A percentile compares a stretch with the other conserved stretches of the same genome.
These are phyloP conservation scores for Gadopsis marmoratus DNA, from an alignment of 2,797 vertebrate genomes.

Conservation along the genomic window DNA sequence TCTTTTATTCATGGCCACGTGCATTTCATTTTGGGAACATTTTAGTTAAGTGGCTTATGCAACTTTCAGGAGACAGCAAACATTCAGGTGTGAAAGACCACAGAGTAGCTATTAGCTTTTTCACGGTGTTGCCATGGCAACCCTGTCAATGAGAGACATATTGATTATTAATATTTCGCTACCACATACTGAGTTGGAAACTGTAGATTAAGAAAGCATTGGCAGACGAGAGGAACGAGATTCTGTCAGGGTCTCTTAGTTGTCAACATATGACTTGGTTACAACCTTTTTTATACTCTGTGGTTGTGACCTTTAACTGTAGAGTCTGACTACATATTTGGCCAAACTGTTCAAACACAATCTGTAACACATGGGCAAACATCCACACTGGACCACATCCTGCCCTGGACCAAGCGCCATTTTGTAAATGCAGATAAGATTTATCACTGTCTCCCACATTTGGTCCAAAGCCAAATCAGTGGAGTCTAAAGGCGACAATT, in stretches of 20 bases:
- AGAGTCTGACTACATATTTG: constrained; percentile 48
- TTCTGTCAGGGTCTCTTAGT: background rate
- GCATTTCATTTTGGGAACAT: constrained; percentile 53
- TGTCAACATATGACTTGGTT: background rate
- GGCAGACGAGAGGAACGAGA: background rate
- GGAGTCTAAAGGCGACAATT: background rate
- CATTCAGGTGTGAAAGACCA: constrained; percentile 63
- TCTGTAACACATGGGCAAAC: constrained; percentile 41
- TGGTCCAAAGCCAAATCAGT: constrained; percentile 2
- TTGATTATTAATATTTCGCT: constrained; percentile 62
- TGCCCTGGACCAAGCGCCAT: background rate
- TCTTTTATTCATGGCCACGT: constrained; percentile 34
- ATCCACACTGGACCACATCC: constrained; percentile 36
- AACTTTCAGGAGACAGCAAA: constrained; percentile 60
- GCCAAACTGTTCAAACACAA: constrained; percentile 62
- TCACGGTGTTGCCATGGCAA: constrained; percentile 64
- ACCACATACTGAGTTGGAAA: constrained; percentile 42
- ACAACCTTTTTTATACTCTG: constrained; percentile 6
- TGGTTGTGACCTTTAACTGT: constrained; percentile 48
- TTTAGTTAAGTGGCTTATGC: constrained; percentile 58
- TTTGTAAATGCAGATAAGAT: constrained; percentile 10
- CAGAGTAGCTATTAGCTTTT: constrained; percentile 52
- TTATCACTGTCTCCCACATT: background rate
- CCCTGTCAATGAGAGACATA: constrained; percentile 54
- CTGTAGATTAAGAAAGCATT: constrained; percentile 26